Evolutionary conservation across 2,888 invertebrate species (phyloP), one percentile per base, ranked within the genome.

Genomic region (Oscheius sp.): DNA sequence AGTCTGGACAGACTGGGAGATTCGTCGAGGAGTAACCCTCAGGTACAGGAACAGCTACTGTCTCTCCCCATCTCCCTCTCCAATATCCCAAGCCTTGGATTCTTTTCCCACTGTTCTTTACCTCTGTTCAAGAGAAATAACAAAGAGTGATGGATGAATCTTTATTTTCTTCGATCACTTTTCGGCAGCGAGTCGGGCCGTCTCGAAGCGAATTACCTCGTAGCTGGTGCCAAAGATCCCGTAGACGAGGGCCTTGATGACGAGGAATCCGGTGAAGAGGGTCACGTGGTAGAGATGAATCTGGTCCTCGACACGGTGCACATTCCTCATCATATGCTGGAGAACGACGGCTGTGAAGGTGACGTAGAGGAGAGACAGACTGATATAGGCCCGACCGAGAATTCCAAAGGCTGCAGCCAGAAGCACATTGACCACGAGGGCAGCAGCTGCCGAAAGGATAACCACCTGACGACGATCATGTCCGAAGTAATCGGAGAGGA

Each of bases 291-390:
- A 68, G 65, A 65, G 50, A 33, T 65, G 50, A 42, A 68, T 2
- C 21, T 33, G 29, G 35, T 63, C 63, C 13, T 37, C n/a, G 29
- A 37, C 33, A 9, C 55, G 13, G 29, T 53, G 68, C 13, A 55
- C 53, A 33, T 68, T 53, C 13, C 55, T 53, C 21, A 70, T 11
- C 48, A 59, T n/a, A 13, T 47, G 58, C 32, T 47, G 70, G 9
- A 70, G 50, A n/a, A 59, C 32, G 58, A 70, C 9, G 4, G 32
- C 58, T 11, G 70, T 50, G 32, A 59, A 58, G 37, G 32, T 32
- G 58, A 47, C 58, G 50, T 70, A 70, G 70, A 70, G 11, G 2
- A 70, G 29, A 0, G 70, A 48, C 70, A 70, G 50, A 47, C 35
- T 47, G 59, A 70, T 1, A 58, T 58, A 70, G 42, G 70, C 37